Evolutionary conservation across 2,113 vertebrate species (phyloP).

Genomic region (Bubo bubo): DNA sequence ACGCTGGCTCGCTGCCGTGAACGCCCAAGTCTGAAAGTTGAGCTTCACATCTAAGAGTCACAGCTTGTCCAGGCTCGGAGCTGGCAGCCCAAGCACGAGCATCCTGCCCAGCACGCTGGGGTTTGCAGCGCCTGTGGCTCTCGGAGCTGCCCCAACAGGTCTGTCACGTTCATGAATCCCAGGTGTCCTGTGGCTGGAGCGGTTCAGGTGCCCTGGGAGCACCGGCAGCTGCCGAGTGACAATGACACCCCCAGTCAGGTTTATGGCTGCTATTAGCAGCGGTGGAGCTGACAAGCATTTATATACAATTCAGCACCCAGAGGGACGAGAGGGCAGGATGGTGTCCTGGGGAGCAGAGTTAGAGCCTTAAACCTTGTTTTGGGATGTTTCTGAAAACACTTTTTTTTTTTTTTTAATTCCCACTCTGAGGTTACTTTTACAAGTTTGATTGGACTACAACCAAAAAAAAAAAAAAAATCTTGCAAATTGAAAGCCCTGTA

Average conservation of each 20-base stretch:
- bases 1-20: not conserved
- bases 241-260: slow-evolving; percentile 14
- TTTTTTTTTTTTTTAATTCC: not conserved
- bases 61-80: accelerated
- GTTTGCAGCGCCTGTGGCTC: not conserved
- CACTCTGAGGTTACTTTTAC: slow-evolving; percentile 40
- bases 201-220: not conserved
- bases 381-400: slow-evolving; percentile 14
- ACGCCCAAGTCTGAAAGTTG: not conserved
- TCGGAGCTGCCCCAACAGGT: not conserved
- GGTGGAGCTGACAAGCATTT: not conserved
- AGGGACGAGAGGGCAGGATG: not conserved
- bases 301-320: not conserved
- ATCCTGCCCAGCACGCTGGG: not conserved
- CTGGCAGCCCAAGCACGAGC: not conserved
- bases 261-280: not conserved
- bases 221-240: not conserved
- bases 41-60: not conserved
- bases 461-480: not conserved
- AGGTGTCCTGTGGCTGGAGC: accelerated
- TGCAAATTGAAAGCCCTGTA: slow-evolving; percentile 26
- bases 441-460: slow-evolving; percentile 45
- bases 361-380: not conserved
- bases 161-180: not conserved
- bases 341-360: not conserved